A percentile compares a stretch with the other conserved stretches of the same genome.
Evolutionary conservation across 2,888 invertebrate species (phyloP).

Genomic region (Trichogramma evanescens): DNA sequence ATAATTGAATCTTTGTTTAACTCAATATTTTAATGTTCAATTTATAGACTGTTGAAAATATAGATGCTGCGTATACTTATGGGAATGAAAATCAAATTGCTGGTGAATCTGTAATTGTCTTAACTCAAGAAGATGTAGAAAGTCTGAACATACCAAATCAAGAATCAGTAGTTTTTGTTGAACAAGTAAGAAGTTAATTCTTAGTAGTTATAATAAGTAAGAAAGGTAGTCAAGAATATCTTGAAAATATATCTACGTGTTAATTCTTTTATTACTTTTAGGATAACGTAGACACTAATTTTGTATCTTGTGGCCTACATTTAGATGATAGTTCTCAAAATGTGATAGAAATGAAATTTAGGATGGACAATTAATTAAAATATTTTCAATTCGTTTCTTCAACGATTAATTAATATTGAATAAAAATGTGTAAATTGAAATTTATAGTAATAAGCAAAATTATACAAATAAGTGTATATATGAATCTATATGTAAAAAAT

Average conservation of each 20-base stretch:
- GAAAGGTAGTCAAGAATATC: neutral
- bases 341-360: too few relatives aligned
- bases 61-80: constrained; percentile 44
- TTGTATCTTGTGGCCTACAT: constrained; percentile 34
- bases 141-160: constrained; percentile 37
- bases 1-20: neutral
- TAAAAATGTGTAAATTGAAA: too few relatives aligned
- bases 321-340: constrained; percentile 29
- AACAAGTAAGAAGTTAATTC: constrained; percentile 9
- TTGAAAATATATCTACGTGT: neutral
- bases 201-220: neutral
- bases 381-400: too few relatives aligned
- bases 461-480: too few relatives aligned
- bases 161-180: constrained; percentile 34
- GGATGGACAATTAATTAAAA: too few relatives aligned
- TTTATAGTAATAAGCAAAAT: too few relatives aligned
- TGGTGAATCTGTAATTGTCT: constrained; percentile 44
- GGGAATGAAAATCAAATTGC: constrained; percentile 37
- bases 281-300: constrained; percentile 34
- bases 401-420: too few relatives aligned
- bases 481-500: too few relatives aligned
- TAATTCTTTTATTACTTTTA: constrained; percentile 17
- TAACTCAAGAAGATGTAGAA: constrained; percentile 40
- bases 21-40: neutral
- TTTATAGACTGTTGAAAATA: constrained; percentile 28